Base-by-base conservation (phyloP, 2,797 vertebrate genomes). In the Choloepus didactylus region DNA sequence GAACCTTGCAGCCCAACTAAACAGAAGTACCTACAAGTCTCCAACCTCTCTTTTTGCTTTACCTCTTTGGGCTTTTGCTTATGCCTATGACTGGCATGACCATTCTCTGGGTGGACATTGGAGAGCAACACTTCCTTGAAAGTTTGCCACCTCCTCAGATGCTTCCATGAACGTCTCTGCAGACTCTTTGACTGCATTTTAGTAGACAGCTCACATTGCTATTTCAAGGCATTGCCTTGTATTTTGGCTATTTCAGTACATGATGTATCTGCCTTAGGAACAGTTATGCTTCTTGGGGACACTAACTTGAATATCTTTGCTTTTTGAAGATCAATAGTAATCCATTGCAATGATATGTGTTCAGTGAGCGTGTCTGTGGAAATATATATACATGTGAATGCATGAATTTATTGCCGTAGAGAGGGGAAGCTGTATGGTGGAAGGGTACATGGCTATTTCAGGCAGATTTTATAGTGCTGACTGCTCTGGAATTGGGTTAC, bases 21-120 rank as follows among this genome's bases (percentile, higher is more conserved):
- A 51, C 6, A 3, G 11, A 77, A 66, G 5, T 18, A 27, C 41
- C 67, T 27, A 8, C 0, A 73, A n/a, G 31, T 14, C 54, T 16
- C 16, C 54, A 56, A 56, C 54, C 16, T 56, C 18, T 6, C 16
- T 56, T 21, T 56, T 0, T 11, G 7, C 11, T 21, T 29, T 25
- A 18, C 35, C 6, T 41, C 1, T 19, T 15, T 15, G 8, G 5
- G 11, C 18, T 76, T 87, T 51, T 35, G 4, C 19, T 95, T n/a
- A 0, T 29, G 31, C 11, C 19, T 69, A 73, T 35, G 38, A 51
- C 14, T 19, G n/a, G 25, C 54, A 14, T 0, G 3, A 9, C 3
- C 25, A 8, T 38, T 75, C 12, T 54, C 12, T 9, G n/a, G 0
- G 0, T n/a, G 7, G 38, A 16, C 21, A 15, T 19, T 3, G 35